Conservation (phyloP, 23 tunicate genomes). For the Halocynthia aurantium region DNA sequence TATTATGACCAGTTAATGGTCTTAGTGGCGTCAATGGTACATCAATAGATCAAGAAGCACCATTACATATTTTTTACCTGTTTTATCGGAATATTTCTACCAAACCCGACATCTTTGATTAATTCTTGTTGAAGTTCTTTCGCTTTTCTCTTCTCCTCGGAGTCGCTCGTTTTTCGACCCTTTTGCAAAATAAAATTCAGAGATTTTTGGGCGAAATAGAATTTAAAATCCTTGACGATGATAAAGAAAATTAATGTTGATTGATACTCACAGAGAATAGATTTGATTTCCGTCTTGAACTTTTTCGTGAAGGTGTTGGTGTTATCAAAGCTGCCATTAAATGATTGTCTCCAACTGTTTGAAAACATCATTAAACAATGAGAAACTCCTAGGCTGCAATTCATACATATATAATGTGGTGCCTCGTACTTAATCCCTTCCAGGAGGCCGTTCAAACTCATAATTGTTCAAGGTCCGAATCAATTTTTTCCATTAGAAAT, state of each 20-base stretch:
- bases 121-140: neutral
- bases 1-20: too few species aligned
- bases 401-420: too few species aligned
- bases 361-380: too few species aligned
- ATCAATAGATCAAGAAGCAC: neutral
- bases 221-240: too few species aligned
- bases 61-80: slow-evolving; percentile 3
- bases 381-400: too few species aligned
- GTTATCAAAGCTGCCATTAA: slow-evolving; percentile 49
- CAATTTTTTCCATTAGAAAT: too few species aligned
- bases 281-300: slow-evolving; percentile 62
- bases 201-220: too few species aligned
- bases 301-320: slow-evolving; percentile 74
- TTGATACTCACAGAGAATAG: slow-evolving; percentile 76
- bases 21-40: too few species aligned
- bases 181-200: neutral
- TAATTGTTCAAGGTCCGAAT: too few species aligned
- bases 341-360: neutral
- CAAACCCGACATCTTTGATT: slow-evolving; percentile 70
- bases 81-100: slow-evolving; percentile 80
- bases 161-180: slow-evolving; percentile 77
- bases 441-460: too few species aligned
- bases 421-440: too few species aligned
- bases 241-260: neutral
- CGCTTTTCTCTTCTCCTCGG: slow-evolving; percentile 49